Evolutionary conservation across 2,113 vertebrate genomes (phyloP).

Genomic region (Gallinago paraguaiae): DNA sequence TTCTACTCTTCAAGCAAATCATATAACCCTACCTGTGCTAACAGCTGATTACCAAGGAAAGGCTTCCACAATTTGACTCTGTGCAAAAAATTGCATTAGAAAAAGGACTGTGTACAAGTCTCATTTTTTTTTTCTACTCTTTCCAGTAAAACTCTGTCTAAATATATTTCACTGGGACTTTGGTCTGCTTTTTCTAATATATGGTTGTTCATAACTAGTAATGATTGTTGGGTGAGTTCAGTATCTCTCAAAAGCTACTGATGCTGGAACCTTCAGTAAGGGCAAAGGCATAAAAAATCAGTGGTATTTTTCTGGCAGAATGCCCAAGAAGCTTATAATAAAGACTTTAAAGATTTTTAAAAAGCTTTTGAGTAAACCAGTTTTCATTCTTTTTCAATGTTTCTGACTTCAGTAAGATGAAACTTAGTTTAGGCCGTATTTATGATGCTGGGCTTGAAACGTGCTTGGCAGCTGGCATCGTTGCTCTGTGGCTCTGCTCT

Average conservation of each 20-base stretch:
- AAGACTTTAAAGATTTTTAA: background rate
- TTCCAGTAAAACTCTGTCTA: background rate
- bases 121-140: background rate
- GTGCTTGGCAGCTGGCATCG: background rate
- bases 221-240: background rate
- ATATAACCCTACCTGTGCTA: background rate
- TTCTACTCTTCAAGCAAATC: background rate
- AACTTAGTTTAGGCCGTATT: background rate
- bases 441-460: background rate
- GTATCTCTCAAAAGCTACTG: background rate
- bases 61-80: background rate
- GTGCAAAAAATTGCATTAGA: background rate
- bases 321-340: background rate
- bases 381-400: background rate
- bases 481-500: background rate
- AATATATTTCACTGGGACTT: background rate
- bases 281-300: background rate
- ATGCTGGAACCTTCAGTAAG: background rate
- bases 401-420: background rate
- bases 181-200: background rate
- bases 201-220: background rate
- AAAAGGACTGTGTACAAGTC: background rate
- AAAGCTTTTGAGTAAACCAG: background rate
- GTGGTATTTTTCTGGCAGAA: background rate
- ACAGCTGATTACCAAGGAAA: background rate